A percentile compares a stretch with the other conserved stretches of the same genome.
Evolutionary conservation across 2,888 invertebrate genomes (phyloP).

Genomic region (Drosophila limbata): DNA sequence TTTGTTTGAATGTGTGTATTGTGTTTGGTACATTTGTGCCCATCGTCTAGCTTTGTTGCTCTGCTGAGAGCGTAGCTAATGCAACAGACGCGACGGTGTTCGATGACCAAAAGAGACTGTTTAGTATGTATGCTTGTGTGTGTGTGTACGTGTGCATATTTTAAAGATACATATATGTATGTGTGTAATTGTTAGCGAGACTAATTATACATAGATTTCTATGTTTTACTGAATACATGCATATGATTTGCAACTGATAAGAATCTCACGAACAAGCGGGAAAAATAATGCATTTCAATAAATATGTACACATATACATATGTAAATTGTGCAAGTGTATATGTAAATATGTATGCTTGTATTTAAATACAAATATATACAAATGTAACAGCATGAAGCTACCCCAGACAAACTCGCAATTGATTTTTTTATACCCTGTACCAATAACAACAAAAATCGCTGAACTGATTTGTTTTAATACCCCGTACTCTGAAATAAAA

Average conservation of each 20-base stretch:
- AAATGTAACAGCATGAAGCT: conserved; percentile 9
- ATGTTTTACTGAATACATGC: conserved; percentile 1
- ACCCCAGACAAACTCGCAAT: conserved; percentile 23
- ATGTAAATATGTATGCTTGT: conserved; percentile 3
- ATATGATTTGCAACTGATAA: conserved; percentile 16
- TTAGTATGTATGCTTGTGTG: conserved; percentile 6
- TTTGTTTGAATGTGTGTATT: conserved; percentile 17
- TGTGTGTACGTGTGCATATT: conserved; percentile 14
- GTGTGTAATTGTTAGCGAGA: conserved; percentile 35
- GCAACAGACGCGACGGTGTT: conserved; percentile 32
- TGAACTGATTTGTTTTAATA: conserved; percentile 4
- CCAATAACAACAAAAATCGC: neutral
- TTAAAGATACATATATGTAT: conserved; percentile 14
- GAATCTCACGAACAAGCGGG: conserved; percentile 15
- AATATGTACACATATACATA: neutral
- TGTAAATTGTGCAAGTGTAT: conserved; percentile 1
- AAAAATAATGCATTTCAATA: conserved; percentile 6
- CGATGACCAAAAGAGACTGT: conserved; percentile 20
- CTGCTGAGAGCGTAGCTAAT: conserved; percentile 14
- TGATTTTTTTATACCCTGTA: conserved; percentile 23
- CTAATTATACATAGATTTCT: conserved; percentile 34
- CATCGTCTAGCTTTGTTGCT: conserved; percentile 24
- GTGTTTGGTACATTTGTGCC: conserved; percentile 20
- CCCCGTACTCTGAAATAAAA: neutral
- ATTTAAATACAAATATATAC: neutral